A percentile compares a stretch with the other conserved stretches of the same genome.
Conservation (phyloP, 2,888 invertebrate species). For the Acanthopleura granulata region DNA sequence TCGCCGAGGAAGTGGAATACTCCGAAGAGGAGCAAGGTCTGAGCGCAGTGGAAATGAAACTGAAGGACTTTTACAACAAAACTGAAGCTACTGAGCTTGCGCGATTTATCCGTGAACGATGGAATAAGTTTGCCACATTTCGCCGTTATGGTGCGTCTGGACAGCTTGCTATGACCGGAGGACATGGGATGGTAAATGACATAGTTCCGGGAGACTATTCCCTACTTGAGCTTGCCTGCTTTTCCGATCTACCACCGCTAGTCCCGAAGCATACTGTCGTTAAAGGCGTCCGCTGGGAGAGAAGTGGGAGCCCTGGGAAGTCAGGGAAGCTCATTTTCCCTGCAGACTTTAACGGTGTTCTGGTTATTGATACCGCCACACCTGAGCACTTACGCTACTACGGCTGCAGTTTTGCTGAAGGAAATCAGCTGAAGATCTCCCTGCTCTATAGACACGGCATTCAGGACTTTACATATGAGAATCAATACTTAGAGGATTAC, state of each 20-base stretch:
- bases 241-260: slow-evolving; percentile 34
- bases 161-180: slow-evolving; percentile 33
- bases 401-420: slow-evolving; percentile 35
- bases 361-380: slow-evolving; percentile 35
- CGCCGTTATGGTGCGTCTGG: slow-evolving; percentile 32
- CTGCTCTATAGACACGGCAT: slow-evolving; percentile 37
- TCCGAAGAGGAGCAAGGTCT: slow-evolving; percentile 1
- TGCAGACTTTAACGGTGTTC: slow-evolving; percentile 28
- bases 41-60: slow-evolving; percentile 21
- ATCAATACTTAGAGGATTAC: slow-evolving; percentile 36
- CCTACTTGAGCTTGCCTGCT: slow-evolving; percentile 35
- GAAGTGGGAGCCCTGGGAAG: slow-evolving; percentile 24
- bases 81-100: slow-evolving; percentile 29
- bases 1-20: slow-evolving; percentile 14
- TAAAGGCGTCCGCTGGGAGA: slow-evolving; percentile 32
- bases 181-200: slow-evolving; percentile 34
- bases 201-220: slow-evolving; percentile 34
- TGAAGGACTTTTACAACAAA: slow-evolving; percentile 24
- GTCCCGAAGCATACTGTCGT: slow-evolving; percentile 32
- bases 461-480: slow-evolving; percentile 42
- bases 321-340: slow-evolving; percentile 37
- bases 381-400: slow-evolving; percentile 37
- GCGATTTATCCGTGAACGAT: slow-evolving; percentile 30
- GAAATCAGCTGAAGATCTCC: slow-evolving; percentile 31
- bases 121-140: slow-evolving; percentile 37